These are phyloP conservation scores for Aix galericulata DNA, from an alignment of 2,113 vertebrate species.

Conservation along the genomic window DNA sequence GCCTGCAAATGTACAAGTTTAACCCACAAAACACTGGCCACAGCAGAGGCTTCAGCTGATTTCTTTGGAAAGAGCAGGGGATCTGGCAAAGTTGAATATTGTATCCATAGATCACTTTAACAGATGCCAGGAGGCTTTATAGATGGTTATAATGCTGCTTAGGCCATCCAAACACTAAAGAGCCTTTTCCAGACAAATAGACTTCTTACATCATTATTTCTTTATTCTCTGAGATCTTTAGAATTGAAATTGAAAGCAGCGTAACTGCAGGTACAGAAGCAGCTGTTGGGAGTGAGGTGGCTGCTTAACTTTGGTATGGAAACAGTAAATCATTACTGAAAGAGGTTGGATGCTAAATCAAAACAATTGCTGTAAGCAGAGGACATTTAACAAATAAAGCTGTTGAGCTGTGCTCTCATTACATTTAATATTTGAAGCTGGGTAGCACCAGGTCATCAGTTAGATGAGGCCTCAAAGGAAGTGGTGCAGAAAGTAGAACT, in stretches of 20 bases:
- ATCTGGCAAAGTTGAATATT: not conserved
- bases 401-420: not conserved
- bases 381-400: not conserved
- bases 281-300: not conserved
- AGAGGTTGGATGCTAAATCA: not conserved
- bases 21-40: not conserved
- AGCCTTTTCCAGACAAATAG: not conserved
- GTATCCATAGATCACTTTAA: not conserved
- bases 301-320: not conserved
- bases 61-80: not conserved
- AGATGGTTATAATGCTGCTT: not conserved
- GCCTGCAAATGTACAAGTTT: not conserved
- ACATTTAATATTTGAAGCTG: not conserved
- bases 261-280: not conserved
- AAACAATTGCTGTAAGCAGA: slow-evolving; percentile 5
- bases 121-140: not conserved
- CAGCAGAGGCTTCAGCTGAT: not conserved
- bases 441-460: not conserved
- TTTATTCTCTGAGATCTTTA: not conserved
- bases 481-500: not conserved
- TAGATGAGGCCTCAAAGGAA: not conserved
- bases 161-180: not conserved
- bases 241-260: not conserved
- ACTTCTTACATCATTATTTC: not conserved
- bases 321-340: not conserved